Evolutionary conservation across 2,113 vertebrate genomes (phyloP).

Genomic region (Ceratotherium simum): DNA sequence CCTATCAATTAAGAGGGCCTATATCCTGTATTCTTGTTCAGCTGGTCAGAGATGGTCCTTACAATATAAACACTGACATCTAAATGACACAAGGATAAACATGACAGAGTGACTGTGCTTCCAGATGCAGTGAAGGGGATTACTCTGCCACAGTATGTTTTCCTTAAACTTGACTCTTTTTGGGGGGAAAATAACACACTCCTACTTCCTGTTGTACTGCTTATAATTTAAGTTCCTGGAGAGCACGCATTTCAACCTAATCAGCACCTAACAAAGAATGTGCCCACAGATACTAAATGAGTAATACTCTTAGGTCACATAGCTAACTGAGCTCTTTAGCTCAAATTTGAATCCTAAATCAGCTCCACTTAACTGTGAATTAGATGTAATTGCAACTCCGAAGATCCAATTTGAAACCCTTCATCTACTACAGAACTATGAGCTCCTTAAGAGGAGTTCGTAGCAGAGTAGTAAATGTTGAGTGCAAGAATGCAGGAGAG

Average conservation of each 20-base stretch:
- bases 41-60: background rate
- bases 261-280: slow-evolving; percentile 11
- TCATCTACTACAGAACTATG: background rate
- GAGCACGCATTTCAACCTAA: slow-evolving; percentile 6
- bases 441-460: background rate
- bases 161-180: background rate
- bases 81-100: background rate
- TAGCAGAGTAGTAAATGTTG: background rate
- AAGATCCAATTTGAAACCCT: background rate
- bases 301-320: background rate
- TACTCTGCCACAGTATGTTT: background rate
- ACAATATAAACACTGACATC: background rate
- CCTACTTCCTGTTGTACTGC: background rate
- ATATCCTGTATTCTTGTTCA: background rate
- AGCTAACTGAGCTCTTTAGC: slow-evolving; percentile 2
- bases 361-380: background rate
- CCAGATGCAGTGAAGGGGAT: background rate
- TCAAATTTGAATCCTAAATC: slow-evolving; percentile 36
- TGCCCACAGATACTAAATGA: background rate
- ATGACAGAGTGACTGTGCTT: background rate
- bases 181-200: background rate
- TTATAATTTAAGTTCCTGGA: slow-evolving; percentile 18
- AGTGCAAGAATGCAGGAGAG: background rate
- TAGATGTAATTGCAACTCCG: background rate
- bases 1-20: background rate